Percentiles rank a stretch among this genome's conserved stretches.
These are phyloP conservation scores for Falco cherrug DNA, from an alignment of 2,797 vertebrate genomes.

Conservation along the genomic window DNA sequence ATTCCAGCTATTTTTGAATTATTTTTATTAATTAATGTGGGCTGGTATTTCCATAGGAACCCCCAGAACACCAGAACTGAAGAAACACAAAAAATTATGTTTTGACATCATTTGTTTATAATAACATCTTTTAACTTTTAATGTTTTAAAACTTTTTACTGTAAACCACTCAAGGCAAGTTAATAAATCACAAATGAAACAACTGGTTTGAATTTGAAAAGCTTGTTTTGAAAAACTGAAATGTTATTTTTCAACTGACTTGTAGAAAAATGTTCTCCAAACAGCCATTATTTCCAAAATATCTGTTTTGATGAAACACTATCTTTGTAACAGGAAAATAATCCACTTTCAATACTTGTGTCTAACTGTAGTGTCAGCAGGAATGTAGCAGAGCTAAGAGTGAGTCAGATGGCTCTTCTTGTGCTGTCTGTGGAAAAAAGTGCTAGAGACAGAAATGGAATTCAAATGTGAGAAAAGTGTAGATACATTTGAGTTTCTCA, in stretches of 20 bases:
- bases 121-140: background rate
- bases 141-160: background rate
- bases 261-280: background rate
- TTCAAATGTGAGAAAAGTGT: background rate
- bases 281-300: background rate
- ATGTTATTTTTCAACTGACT: background rate
- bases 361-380: background rate
- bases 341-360: background rate
- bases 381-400: background rate
- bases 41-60: background rate
- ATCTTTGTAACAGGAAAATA: background rate
- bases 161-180: background rate
- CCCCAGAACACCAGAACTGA: background rate
- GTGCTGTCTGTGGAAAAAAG: background rate
- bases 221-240: background rate
- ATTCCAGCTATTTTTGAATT: background rate
- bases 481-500: background rate
- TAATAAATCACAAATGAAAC: background rate
- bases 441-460: background rate
- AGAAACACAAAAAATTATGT: background rate
- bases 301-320: background rate
- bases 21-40: background rate
- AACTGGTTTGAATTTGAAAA: background rate
- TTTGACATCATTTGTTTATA: background rate
- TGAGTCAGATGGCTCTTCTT: background rate